Conservation (phyloP, 2,888 invertebrate genomes). For the Drosophila pseudotalamancana region DNA sequence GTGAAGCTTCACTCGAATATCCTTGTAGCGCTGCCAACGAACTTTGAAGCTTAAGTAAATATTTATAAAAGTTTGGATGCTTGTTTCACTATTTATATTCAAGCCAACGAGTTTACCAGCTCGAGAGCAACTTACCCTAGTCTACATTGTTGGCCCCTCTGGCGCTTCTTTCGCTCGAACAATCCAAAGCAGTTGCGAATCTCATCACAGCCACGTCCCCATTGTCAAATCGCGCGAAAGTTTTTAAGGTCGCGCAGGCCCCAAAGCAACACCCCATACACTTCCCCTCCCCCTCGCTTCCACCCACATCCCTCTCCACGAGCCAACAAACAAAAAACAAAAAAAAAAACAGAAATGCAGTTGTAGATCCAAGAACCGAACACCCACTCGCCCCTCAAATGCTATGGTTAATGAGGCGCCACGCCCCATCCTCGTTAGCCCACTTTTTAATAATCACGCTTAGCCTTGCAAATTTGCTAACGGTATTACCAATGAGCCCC, state of each 20-base stretch:
- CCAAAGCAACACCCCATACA: conserved; percentile 24
- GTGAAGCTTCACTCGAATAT: not conserved
- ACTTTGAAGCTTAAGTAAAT: conserved; percentile 17
- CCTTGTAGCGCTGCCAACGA: not conserved
- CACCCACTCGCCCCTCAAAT: conserved; percentile 9
- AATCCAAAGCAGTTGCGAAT: conserved; percentile 34
- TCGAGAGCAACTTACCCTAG: conserved; percentile 26
- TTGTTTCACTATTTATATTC: conserved; percentile 36
- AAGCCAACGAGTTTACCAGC: conserved; percentile 6
- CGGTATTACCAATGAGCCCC: conserved; percentile 4
- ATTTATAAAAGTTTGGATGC: conserved; percentile 32
- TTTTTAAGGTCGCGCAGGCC: conserved; percentile 51
- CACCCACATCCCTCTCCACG: not conserved
- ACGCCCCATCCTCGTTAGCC: conserved; percentile 7
- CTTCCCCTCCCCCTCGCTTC: not conserved
- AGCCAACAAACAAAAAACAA: not conserved
- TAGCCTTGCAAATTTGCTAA: conserved; percentile 1
- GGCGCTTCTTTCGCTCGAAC: conserved; percentile 17
- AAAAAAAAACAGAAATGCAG: not conserved
- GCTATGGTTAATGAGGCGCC: conserved; percentile 26
- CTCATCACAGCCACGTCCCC: conserved; percentile 35
- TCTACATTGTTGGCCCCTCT: conserved; percentile 24
- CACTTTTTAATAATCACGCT: conserved; percentile 6
- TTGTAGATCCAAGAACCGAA: conserved; percentile 1
- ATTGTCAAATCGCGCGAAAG: conserved; percentile 70